phyloP scores from a whole-genome alignment of 2,888 invertebrate genomes.

The Lasioglossum villosulum region DNA sequence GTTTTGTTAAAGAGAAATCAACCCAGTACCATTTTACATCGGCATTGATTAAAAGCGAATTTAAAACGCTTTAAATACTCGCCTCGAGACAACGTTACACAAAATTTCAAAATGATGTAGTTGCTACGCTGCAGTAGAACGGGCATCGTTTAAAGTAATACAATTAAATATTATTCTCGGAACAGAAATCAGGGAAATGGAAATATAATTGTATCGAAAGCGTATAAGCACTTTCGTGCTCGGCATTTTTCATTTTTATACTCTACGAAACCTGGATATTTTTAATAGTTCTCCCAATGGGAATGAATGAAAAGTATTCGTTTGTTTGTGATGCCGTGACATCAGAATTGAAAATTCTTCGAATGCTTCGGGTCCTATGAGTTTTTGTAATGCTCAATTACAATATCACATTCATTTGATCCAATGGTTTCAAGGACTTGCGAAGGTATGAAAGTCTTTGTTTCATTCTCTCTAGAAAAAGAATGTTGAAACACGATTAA shows the following conservation, averaged over 20 bases:
- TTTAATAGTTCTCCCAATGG: not conserved
- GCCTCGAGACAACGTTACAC: not conserved
- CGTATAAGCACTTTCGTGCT: not conserved
- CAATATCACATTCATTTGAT: no score
- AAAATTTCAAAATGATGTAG: not conserved
- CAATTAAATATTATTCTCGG: not conserved
- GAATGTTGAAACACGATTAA: no score
- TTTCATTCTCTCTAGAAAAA: no score
- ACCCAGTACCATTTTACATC: not conserved
- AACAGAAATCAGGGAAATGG: not conserved
- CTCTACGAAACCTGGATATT: not conserved
- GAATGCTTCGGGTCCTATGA: not conserved
- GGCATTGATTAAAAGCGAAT: not conserved
- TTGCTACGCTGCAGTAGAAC: not conserved
- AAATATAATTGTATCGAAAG: not conserved
- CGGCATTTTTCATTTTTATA: not conserved
- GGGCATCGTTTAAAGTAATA: not conserved
- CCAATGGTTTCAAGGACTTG: no score
- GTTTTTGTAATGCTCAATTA: not conserved
- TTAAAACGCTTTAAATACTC: not conserved
- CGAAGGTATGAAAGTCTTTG: no score
- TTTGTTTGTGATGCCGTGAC: not conserved
- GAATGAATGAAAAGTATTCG: not conserved
- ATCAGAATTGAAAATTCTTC: not conserved
- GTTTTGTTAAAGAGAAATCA: not conserved